Evolutionary conservation across 2,113 vertebrate genomes (phyloP).

Genomic region (Cynocephalus volans): DNA sequence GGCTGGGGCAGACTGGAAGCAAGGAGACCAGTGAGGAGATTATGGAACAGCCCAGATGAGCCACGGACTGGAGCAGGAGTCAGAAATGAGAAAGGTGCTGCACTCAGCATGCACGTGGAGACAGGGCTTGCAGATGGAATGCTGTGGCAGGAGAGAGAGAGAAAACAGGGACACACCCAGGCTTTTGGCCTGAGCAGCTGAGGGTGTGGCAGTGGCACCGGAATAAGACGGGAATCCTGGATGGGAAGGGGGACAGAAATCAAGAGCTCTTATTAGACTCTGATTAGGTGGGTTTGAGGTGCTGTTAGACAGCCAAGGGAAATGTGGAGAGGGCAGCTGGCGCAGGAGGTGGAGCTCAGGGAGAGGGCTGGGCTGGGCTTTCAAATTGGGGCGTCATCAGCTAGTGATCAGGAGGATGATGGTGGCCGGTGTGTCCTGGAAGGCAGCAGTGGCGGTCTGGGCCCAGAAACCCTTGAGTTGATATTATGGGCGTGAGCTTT

Average conservation of each 20-base stretch:
- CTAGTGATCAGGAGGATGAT: not conserved
- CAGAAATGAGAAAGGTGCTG: not conserved
- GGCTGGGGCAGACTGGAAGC: rapidly evolving
- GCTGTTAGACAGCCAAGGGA: not conserved
- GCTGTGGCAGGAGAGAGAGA: rapidly evolving
- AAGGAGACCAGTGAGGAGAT: not conserved
- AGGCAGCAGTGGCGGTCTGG: not conserved
- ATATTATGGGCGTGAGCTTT: too few species aligned
- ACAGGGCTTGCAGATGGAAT: not conserved
- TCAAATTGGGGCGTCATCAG: rapidly evolving
- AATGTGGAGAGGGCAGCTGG: not conserved
- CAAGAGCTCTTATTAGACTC: not conserved
- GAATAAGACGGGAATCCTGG: rapidly evolving
- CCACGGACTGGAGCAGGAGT: not conserved
- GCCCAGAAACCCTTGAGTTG: not conserved
- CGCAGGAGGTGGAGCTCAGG: not conserved
- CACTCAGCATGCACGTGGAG: rapidly evolving
- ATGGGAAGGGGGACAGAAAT: not conserved
- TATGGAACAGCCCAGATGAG: not conserved
- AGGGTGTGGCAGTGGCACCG: rapidly evolving
- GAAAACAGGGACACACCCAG: not conserved
- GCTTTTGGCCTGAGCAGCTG: not conserved
- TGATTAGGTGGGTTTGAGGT: too few species aligned
- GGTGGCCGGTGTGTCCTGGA: not conserved
- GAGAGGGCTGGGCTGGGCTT: not conserved